phyloP scores from a whole-genome alignment of 2,888 invertebrate genomes.

The Acheta domesticus region DNA sequence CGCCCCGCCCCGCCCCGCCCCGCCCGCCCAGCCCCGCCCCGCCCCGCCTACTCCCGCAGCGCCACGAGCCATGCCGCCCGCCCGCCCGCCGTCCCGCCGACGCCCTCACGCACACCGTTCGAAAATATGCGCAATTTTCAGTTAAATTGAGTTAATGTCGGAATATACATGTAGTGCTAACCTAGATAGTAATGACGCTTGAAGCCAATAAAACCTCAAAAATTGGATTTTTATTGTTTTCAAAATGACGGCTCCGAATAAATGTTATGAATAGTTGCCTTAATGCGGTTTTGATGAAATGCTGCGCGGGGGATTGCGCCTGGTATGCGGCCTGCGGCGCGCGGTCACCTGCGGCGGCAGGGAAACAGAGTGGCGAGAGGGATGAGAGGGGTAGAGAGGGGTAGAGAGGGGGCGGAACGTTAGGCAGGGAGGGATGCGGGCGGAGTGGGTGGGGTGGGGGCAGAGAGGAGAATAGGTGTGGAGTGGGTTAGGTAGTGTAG shows the following conservation, averaged over 20 bases:
- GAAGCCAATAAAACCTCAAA: conserved; percentile 18
- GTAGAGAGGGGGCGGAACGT: background rate
- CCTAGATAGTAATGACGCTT: conserved; percentile 18
- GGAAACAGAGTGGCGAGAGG: too few species aligned
- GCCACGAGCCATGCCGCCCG: background rate
- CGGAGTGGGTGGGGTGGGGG: background rate
- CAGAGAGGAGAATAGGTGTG: background rate
- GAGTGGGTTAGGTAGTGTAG: too few species aligned
- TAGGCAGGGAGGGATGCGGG: background rate
- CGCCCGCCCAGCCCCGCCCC: background rate
- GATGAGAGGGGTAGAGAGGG: too few species aligned
- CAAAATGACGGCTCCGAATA: background rate
- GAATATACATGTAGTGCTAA: conserved; percentile 3
- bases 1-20: background rate
- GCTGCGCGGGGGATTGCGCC: too few species aligned
- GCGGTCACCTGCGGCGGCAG: too few species aligned
- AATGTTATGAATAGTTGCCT: conserved; percentile 1
- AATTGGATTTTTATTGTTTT: conserved; percentile 11
- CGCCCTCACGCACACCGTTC: background rate
- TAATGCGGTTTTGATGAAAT: background rate
- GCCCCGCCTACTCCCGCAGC: background rate
- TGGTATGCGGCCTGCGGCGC: too few species aligned
- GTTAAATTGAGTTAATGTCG: background rate
- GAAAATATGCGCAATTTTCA: background rate
- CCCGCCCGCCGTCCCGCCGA: background rate